phyloP scores from a whole-genome alignment of 2,113 vertebrate species.

The Scomber japonicus region DNA sequence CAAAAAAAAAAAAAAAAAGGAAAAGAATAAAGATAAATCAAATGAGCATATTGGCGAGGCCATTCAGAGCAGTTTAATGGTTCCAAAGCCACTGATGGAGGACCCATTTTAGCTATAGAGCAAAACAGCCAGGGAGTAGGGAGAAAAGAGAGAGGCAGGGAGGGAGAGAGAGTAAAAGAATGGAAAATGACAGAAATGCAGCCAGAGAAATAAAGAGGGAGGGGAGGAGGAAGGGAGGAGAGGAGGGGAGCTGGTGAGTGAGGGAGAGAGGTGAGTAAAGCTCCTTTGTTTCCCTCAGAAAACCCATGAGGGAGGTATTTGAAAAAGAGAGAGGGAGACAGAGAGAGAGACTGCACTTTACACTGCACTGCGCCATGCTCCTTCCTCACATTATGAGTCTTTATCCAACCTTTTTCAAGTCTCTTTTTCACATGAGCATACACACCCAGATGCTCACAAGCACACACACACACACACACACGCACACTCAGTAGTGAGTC shows the following conservation, averaged over 20 bases:
- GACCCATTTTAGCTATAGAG: constrained; percentile 58
- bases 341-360: constrained; percentile 64
- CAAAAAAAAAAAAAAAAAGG: not conserved
- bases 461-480: not conserved
- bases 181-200: constrained; percentile 15
- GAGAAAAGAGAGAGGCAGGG: constrained; percentile 1
- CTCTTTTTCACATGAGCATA: constrained; percentile 53
- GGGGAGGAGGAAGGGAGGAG: constrained; percentile 49
- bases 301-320: constrained; percentile 71
- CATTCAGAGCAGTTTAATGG: constrained; percentile 45
- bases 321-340: constrained; percentile 48
- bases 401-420: constrained; percentile 70
- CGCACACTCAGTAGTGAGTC: constrained; percentile 38
- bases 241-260: constrained; percentile 24
- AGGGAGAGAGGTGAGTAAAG: constrained; percentile 64
- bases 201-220: constrained; percentile 10
- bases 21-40: constrained; percentile 27
- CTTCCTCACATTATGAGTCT: constrained; percentile 70
- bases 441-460: constrained; percentile 52
- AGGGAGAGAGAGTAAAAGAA: constrained; percentile 22
- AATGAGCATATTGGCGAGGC: constrained; percentile 47
- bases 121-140: constrained; percentile 40
- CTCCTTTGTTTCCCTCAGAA: constrained; percentile 74
- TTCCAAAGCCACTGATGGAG: constrained; percentile 58
- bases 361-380: constrained; percentile 81